phyloP scores from a whole-genome alignment of 2,888 invertebrate species.

The Zaprionus obscuricornis region DNA sequence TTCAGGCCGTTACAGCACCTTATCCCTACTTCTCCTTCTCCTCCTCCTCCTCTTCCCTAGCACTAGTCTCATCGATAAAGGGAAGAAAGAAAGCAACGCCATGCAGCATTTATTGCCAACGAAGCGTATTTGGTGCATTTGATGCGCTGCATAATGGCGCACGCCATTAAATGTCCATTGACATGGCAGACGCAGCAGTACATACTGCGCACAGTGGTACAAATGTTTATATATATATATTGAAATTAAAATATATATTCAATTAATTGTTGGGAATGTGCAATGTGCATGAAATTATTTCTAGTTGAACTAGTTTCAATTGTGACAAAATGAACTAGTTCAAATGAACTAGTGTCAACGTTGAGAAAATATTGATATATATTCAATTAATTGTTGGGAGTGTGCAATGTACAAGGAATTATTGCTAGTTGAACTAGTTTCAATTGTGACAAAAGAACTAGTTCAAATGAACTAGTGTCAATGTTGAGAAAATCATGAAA shows the following conservation, averaged over 20 bases:
- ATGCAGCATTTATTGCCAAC: constrained; percentile 80
- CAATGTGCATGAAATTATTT: not conserved
- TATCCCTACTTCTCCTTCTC: too few species aligned
- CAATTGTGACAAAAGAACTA: too few species aligned
- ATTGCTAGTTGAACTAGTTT: too few species aligned
- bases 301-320: too few species aligned
- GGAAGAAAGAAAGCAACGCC: constrained; percentile 48
- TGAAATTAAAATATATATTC: not conserved
- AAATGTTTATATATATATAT: not conserved
- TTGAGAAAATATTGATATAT: not conserved
- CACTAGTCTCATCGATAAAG: too few species aligned
- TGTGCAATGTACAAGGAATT: not conserved
- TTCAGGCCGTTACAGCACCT: constrained; percentile 1
- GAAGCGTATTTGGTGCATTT: constrained; percentile 81
- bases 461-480: too few species aligned
- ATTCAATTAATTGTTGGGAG: not conserved
- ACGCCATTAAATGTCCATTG: constrained; percentile 81
- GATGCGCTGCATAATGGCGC: constrained; percentile 80
- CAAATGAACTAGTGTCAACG: too few species aligned
- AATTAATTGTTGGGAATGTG: too few species aligned
- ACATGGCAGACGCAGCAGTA: constrained; percentile 62
- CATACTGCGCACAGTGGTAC: constrained; percentile 50
- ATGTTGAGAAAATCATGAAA: too few species aligned
- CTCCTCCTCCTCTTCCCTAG: too few species aligned
- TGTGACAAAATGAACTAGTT: too few species aligned